These are phyloP conservation scores for Acrobasis suavella DNA, from an alignment of 2,888 invertebrate genomes.

Conservation along the genomic window DNA sequence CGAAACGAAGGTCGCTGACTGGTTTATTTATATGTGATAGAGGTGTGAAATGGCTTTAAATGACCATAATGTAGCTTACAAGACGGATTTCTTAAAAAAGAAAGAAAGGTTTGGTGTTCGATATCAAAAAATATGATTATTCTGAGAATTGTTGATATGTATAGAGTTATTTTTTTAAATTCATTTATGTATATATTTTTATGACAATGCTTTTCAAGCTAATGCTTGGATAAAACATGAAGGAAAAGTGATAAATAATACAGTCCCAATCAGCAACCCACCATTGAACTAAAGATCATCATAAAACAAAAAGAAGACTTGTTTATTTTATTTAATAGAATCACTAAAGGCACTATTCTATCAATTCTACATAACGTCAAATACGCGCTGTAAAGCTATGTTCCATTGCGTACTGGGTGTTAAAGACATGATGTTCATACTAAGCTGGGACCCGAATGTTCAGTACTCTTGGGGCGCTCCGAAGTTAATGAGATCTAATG, in stretches of 20 bases:
- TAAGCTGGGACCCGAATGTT: neutral
- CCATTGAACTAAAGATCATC: neutral
- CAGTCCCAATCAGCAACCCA: no score
- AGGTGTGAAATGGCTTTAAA: neutral
- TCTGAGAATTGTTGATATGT: neutral
- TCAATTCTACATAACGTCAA: no score
- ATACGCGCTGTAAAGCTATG: neutral
- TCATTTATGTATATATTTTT: no score
- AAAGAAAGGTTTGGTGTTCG: neutral
- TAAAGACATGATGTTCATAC: neutral
- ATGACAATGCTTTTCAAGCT: no score
- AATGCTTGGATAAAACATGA: no score
- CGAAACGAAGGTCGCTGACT: neutral
- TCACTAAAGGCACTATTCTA: no score
- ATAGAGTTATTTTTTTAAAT: neutral
- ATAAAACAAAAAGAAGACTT: neutral
- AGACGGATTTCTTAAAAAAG: neutral
- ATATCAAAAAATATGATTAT: neutral
- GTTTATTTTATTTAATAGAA: no score
- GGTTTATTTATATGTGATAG: neutral
- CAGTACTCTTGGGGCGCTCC: neutral
- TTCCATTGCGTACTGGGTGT: neutral
- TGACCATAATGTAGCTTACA: neutral
- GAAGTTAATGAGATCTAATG: neutral
- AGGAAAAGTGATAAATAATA: no score